Percentiles rank a stretch among this genome's conserved stretches.
Evolutionary conservation across 2,888 invertebrate genomes (phyloP).

Genomic region (Drosophila birchii): DNA sequence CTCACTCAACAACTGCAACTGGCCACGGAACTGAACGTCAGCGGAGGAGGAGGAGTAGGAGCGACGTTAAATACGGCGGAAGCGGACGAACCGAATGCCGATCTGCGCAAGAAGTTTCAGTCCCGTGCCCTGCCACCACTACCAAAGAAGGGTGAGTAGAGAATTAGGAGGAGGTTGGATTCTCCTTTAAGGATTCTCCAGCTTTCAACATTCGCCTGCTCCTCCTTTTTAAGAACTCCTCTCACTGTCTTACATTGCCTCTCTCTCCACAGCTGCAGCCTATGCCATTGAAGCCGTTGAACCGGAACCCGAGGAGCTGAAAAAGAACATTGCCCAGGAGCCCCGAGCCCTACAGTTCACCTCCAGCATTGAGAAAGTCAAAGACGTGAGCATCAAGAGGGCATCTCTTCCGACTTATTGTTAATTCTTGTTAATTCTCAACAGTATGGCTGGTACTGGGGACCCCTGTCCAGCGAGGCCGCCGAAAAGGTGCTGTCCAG

Average conservation of each 20-base stretch:
- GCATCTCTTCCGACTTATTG: too few relatives aligned
- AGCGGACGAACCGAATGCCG: conserved; percentile 45
- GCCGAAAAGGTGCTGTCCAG: conserved; percentile 96
- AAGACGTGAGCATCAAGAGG: conserved; percentile 90
- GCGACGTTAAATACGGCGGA: conserved; percentile 15
- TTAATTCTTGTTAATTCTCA: too few relatives aligned
- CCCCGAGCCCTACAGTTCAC: conserved; percentile 91
- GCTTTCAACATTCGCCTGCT: too few relatives aligned
- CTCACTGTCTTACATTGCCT: neutral
- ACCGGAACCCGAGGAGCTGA: conserved; percentile 68
- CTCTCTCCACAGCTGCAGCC: conserved; percentile 43
- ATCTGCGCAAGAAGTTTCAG: conserved; percentile 86
- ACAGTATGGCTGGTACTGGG: conserved; percentile 98
- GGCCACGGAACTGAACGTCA: conserved; percentile 15
- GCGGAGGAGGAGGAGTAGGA: conserved; percentile 10
- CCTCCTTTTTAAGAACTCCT: neutral
- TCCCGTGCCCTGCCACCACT: conserved; percentile 89
- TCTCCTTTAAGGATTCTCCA: neutral
- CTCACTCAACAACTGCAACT: conserved; percentile 10
- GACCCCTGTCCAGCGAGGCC: conserved; percentile 95
- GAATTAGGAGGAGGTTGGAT: neutral
- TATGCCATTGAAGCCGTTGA: conserved; percentile 68
- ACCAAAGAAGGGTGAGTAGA: conserved; percentile 85
- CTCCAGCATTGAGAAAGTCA: conserved; percentile 95
- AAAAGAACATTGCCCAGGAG: conserved; percentile 77